Evolutionary conservation across 2,797 vertebrate species (phyloP).

Genomic region (Takifugu ocellatus): DNA sequence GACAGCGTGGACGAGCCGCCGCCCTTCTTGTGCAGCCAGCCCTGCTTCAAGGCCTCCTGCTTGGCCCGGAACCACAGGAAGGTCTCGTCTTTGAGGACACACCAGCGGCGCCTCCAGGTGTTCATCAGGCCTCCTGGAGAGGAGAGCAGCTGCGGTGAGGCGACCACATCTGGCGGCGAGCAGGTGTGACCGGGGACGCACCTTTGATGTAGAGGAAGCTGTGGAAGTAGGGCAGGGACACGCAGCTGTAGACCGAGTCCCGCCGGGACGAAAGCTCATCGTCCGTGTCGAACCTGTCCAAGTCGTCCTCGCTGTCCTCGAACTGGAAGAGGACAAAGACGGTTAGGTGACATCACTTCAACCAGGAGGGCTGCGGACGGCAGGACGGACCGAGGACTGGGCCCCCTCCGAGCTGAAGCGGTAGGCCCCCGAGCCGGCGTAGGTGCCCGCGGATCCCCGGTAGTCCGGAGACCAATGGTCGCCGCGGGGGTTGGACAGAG

Average conservation of each 20-base stretch:
- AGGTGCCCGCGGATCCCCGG: slow-evolving; percentile 88
- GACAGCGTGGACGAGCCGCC: slow-evolving; percentile 95
- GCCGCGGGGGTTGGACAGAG: slow-evolving; percentile 83
- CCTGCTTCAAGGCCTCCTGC: slow-evolving; percentile 97
- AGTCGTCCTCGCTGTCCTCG: slow-evolving; percentile 97
- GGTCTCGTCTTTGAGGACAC: slow-evolving; percentile 95
- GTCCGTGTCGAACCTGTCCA: slow-evolving; percentile 91
- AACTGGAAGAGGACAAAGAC: slow-evolving; percentile 70
- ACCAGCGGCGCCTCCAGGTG: slow-evolving; percentile 96
- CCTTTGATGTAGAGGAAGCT: slow-evolving; percentile 97
- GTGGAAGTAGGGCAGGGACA: slow-evolving; percentile 95
- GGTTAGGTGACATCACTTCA: neutral
- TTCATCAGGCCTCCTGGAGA: slow-evolving; percentile 89
- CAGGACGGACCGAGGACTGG: slow-evolving; percentile 88
- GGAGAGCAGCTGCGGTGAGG: neutral
- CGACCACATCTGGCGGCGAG: neutral
- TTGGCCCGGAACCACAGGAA: slow-evolving; percentile 98
- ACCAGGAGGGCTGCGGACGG: neutral
- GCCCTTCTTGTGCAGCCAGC: slow-evolving; percentile 96
- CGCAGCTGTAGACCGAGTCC: slow-evolving; percentile 97
- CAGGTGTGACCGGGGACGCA: slow-evolving; percentile 41
- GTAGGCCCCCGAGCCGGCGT: slow-evolving; percentile 90
- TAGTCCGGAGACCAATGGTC: slow-evolving; percentile 92
- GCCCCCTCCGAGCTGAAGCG: slow-evolving; percentile 93
- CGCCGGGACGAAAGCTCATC: slow-evolving; percentile 90